Percentiles rank a stretch among this genome's conserved stretches.
phyloP scores from a whole-genome alignment of 2,888 invertebrate species.

The Coenonympha glycerion region DNA sequence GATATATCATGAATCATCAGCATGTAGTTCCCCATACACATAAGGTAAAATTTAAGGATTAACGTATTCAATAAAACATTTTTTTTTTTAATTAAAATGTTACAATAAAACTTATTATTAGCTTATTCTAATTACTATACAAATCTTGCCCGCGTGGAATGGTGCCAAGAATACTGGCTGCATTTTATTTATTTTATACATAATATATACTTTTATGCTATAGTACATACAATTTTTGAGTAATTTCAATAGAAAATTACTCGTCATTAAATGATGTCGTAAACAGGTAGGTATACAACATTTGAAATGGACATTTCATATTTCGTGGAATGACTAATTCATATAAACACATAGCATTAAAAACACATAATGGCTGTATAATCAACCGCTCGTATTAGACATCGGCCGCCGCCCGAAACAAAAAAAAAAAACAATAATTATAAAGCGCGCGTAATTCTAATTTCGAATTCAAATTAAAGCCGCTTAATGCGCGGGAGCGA shows the following conservation, averaged over 20 bases:
- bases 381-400: slow-evolving; percentile 65
- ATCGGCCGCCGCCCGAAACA: slow-evolving; percentile 64
- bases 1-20: no score
- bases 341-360: slow-evolving; percentile 32
- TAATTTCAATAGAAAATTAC: not conserved
- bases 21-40: no score
- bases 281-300: not conserved
- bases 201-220: not conserved
- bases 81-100: no score
- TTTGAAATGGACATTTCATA: slow-evolving; percentile 2
- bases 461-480: slow-evolving; percentile 77
- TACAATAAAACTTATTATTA: no score
- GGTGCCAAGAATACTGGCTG: no score
- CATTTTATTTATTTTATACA: not conserved
- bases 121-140: no score
- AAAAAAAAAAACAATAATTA: slow-evolving; percentile 72
- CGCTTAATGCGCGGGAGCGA: slow-evolving; percentile 77
- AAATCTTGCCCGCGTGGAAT: no score
- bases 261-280: not conserved
- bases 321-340: slow-evolving; percentile 11
- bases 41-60: no score
- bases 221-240: not conserved
- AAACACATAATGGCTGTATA: slow-evolving; percentile 41
- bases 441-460: slow-evolving; percentile 77
- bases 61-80: no score